Base-by-base conservation (phyloP, 2,888 invertebrate species). In the Oeneis ivallda region DNA sequence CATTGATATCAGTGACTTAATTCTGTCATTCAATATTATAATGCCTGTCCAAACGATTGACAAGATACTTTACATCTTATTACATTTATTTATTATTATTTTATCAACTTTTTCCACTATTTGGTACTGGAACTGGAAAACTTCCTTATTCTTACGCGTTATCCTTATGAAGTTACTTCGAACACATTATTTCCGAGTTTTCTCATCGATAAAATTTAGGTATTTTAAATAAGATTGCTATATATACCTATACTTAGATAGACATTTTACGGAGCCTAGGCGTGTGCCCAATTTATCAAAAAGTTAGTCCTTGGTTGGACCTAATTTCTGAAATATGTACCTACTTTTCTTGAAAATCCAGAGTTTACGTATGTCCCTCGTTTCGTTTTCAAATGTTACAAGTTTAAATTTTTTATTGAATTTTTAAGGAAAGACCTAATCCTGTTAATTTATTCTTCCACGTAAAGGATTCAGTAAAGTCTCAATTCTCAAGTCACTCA, bases 401-500 rank as follows among this genome's bases (percentile, higher is more conserved):
- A 26, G 4, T 26, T 26, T 26, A 26, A 45, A 8, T 15, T 9
- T 17, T 50, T 19, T 50, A 11, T 49, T 49, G 32, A n/a, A n/a
- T n/a, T n/a, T n/a, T 4, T 9, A 11, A 1, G 32, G 11, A 11
- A 26, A n/a, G 19, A 32, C n/a, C n/a, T 32, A 34, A 60, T 5
- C 8, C 49, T 54, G 59, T 70, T 69, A 69, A 59, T 63, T 57
- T 62, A 62, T 66, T 70, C 68, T 41, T 62, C 47, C 52, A 50
- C 62, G 37, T 57, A 62, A 69, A 70, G 68, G 67, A 71, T 73
- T 62, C 67, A 75, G 74, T 74, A 19, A 19, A 74, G 75, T 75
- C 77, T 72, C 80, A 80, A 81, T 75, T 75, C 77, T 70, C 81
- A 80, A 82, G 83, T 83, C 85, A 82, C 79, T 82, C 79, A 81